These are phyloP conservation scores for Marronus borbonicus DNA, from an alignment of 2,888 invertebrate genomes.

Conservation along the genomic window DNA sequence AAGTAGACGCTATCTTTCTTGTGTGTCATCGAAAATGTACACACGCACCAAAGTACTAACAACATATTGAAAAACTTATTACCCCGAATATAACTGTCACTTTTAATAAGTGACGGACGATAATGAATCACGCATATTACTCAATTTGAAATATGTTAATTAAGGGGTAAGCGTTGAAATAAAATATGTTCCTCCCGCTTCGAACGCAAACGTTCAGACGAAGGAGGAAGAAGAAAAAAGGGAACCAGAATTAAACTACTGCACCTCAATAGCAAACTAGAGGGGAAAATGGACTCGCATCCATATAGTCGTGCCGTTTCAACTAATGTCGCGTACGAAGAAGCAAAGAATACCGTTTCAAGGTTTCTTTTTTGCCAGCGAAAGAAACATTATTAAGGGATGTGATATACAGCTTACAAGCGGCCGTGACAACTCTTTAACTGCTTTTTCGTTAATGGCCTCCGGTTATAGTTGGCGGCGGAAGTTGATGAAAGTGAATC, in stretches of 20 bases:
- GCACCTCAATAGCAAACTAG: neutral
- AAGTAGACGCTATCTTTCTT: constrained; percentile 21
- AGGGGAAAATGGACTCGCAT: neutral
- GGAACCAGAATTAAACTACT: constrained; percentile 28
- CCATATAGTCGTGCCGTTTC: constrained; percentile 28
- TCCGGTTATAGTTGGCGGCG: constrained; percentile 34
- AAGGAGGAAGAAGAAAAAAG: constrained; percentile 32
- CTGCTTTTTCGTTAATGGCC: constrained; percentile 52
- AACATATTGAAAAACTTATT: constrained; percentile 46
- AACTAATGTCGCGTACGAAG: constrained; percentile 53
- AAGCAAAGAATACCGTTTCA: constrained; percentile 37
- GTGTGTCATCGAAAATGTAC: neutral
- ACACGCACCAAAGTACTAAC: constrained; percentile 28
- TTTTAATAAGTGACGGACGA: constrained; percentile 49
- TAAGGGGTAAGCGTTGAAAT: constrained; percentile 51
- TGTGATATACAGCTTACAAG: constrained; percentile 54
- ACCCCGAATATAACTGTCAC: constrained; percentile 51
- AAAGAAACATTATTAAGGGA: constrained; percentile 42
- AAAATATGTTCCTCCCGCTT: constrained; percentile 39
- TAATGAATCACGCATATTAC: constrained; percentile 50
- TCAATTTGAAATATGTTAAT: constrained; percentile 53
- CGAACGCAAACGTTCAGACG: constrained; percentile 3
- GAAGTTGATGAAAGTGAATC: constrained; percentile 60
- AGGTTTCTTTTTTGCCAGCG: constrained; percentile 51
- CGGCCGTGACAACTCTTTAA: constrained; percentile 57